These are phyloP conservation scores for Boloria selene DNA, from an alignment of 2,888 invertebrate species.

Conservation along the genomic window DNA sequence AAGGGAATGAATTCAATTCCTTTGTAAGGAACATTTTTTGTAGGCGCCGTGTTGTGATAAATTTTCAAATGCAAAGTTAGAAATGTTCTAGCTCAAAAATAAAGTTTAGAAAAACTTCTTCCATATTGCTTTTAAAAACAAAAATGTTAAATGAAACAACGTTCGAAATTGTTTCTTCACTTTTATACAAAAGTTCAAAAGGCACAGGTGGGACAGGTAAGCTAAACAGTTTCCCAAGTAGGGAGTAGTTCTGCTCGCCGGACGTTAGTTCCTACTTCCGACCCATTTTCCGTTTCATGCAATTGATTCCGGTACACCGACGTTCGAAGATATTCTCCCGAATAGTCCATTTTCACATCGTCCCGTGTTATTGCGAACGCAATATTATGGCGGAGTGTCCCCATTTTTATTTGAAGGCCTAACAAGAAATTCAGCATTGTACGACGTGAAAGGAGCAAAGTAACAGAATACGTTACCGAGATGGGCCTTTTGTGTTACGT, in stretches of 20 bases:
- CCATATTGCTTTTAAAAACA: neutral
- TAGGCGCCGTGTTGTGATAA: no score
- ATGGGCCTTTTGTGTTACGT: slow-evolving; percentile 11
- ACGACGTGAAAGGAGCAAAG: slow-evolving; percentile 3
- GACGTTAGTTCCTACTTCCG: slow-evolving; percentile 4
- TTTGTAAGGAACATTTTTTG: no score
- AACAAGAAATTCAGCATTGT: slow-evolving; percentile 14
- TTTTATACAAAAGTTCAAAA: slow-evolving; percentile 13
- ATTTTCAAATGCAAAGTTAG: no score
- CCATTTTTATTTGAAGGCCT: slow-evolving; percentile 9
- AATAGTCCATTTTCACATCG: neutral
- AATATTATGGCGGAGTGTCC: slow-evolving; percentile 1
- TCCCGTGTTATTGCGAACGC: slow-evolving; percentile 2
- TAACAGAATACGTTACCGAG: slow-evolving; percentile 16
- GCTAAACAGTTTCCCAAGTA: slow-evolving; percentile 18
- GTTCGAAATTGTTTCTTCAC: slow-evolving; percentile 4
- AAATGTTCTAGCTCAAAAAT: no score
- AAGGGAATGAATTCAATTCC: no score
- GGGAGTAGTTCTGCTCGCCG: slow-evolving; percentile 4
- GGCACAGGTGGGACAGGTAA: slow-evolving; percentile 13
- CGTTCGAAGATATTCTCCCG: neutral
- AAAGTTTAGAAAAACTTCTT: neutral
- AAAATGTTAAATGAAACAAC: neutral
- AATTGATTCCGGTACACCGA: slow-evolving; percentile 14
- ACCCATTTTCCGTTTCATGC: slow-evolving; percentile 14